Base-by-base conservation (phyloP, 1,140 invertebrate genomes). In the Drosophila virilis region DNA sequence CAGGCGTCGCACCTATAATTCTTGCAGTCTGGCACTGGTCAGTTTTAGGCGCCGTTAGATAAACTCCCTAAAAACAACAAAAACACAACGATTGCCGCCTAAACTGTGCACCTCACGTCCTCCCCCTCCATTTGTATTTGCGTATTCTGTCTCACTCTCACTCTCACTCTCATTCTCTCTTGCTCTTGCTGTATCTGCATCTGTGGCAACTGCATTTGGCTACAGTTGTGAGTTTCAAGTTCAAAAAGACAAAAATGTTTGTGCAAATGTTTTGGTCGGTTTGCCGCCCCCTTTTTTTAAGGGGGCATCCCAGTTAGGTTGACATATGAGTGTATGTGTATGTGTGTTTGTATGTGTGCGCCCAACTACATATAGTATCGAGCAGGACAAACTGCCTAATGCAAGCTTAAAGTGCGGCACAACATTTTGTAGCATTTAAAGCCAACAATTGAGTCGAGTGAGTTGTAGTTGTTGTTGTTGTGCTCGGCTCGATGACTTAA, bases 1-100 rank as follows among this genome's bases (percentile, higher is more conserved):
- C 33, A 57, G 17, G 1, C 43, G 55, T 68, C 50, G 72, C 82
- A 83, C 75, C 82, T 84, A 86, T 86, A 86, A 86, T 78, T 86
- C 83, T 79, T 74, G 72, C 74, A 65, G 69, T 77, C 80, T 74
- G 82, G 65, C 60, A 48, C 59, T 77, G 81, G 77, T 79, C 76
- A 79, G 83, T 83, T 85, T 80, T 77, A 68, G 76, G 80, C 72
- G 67, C 72, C 55, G 62, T 67, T 74, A 89, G 84, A 83, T 86
- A 86, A 88, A 82, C 64, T 66, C 33, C 48, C 59, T 46, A 60
- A 52, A 46, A 38, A 10, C 35, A 33, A 54, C 54, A 74, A 17
- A 51, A 66, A 60, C 48, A 69, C 62, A 62, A 50, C 59, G 43
- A 50, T 43, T 48, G 51, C 42, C 57, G 48, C 58, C 55, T 32